phyloP scores from a whole-genome alignment of 2,888 invertebrate species.

The Archaeoteleia sp. region DNA sequence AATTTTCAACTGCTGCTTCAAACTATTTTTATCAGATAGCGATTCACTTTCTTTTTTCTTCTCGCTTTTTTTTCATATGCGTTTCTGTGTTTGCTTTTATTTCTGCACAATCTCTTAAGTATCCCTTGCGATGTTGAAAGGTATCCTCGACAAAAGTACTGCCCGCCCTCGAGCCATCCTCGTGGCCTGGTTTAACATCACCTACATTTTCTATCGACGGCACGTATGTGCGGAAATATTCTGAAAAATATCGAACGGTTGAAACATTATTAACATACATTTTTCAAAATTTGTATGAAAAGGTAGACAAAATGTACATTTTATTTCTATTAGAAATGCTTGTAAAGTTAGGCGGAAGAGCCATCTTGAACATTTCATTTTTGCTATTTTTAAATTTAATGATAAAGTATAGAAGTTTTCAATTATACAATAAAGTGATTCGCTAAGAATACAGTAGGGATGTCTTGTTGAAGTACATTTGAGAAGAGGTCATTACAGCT shows the following conservation, averaged over 20 bases:
- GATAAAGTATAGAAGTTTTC: not conserved
- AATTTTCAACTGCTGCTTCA: constrained; percentile 3
- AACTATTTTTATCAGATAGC: constrained; percentile 13
- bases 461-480: constrained; percentile 10
- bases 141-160: constrained; percentile 51
- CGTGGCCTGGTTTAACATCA: constrained; percentile 45
- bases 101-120: constrained; percentile 34
- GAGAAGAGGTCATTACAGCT: constrained; percentile 25
- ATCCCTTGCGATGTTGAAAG: constrained; percentile 45
- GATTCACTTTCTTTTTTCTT: constrained; percentile 38
- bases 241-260: no score
- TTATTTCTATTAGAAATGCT: not conserved
- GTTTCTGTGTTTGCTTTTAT: constrained; percentile 40
- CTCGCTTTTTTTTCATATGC: constrained; percentile 37
- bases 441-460: constrained; percentile 5
- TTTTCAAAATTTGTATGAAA: constrained; percentile 1
- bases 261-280: not conserved
- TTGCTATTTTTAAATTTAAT: not conserved
- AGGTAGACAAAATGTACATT: not conserved
- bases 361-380: no score
- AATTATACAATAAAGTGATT: not conserved
- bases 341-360: not conserved
- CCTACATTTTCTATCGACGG: constrained; percentile 32
- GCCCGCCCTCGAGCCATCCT: constrained; percentile 45
- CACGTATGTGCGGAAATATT: not conserved